Conservation (phyloP, 2,113 vertebrate species). For the Papio anubis region DNA sequence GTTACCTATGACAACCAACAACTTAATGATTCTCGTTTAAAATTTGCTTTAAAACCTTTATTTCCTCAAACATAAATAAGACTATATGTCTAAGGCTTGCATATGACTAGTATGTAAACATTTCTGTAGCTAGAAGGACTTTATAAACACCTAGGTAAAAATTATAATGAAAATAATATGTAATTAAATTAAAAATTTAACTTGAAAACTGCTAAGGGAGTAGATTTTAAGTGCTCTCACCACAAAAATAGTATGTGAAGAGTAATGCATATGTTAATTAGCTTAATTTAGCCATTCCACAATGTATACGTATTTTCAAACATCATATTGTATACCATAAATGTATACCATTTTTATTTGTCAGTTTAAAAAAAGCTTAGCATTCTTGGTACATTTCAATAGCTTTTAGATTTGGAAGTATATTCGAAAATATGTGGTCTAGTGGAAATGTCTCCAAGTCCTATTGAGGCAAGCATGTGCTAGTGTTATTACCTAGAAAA, state of each 20-base stretch:
- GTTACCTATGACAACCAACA: not conserved
- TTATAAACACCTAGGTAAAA: not conserved
- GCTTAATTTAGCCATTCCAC: not conserved
- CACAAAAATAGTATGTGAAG: not conserved
- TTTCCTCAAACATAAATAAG: not conserved
- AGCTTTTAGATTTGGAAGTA: not conserved
- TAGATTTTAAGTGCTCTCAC: not conserved
- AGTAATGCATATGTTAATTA: not conserved
- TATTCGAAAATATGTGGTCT: not conserved
- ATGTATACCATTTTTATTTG: not conserved
- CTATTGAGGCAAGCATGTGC: not conserved
- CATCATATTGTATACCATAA: not conserved
- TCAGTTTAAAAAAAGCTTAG: not conserved
- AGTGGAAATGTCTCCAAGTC: not conserved
- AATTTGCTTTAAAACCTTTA: not conserved
- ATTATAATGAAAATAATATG: not conserved
- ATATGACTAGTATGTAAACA: not conserved
- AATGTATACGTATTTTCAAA: not conserved
- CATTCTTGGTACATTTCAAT: not conserved
- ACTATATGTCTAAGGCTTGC: not conserved
- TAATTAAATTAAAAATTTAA: slow-evolving; percentile 1
- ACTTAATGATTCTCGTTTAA: not conserved
- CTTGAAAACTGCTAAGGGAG: not conserved
- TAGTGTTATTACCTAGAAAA: not conserved
- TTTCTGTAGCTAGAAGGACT: not conserved